Conservation (phyloP, 2,888 invertebrate species). For the Philonicus albiceps region DNA sequence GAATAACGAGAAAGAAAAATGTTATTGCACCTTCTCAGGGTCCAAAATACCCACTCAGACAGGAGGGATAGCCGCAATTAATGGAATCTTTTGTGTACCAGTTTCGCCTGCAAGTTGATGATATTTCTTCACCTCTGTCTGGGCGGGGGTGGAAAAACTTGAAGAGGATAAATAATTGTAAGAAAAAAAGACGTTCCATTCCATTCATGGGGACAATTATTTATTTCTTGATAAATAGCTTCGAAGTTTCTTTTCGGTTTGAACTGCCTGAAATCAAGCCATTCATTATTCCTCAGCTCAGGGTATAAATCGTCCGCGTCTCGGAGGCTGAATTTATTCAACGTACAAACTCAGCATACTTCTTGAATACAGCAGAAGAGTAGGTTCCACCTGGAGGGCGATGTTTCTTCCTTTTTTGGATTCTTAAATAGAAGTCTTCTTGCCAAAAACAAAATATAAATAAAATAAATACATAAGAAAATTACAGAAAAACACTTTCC, state of each 20-base stretch:
- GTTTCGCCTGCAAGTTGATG: background rate
- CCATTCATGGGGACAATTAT: background rate
- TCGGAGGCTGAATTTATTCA: background rate
- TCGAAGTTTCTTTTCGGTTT: background rate
- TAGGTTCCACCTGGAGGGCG: too few species aligned
- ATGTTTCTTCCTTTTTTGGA: background rate
- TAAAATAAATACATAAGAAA: background rate
- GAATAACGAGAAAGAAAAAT: background rate
- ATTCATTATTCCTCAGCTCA: background rate
- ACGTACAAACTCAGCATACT: background rate
- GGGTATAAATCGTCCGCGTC: background rate
- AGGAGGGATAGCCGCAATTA: background rate
- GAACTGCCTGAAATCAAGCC: background rate
- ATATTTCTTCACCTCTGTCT: background rate
- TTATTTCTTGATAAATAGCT: background rate
- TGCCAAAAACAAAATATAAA: too few species aligned
- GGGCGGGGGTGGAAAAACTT: background rate
- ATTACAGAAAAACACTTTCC: background rate
- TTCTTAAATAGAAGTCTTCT: background rate
- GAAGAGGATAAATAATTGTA: background rate
- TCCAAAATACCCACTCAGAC: background rate
- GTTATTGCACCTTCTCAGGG: background rate
- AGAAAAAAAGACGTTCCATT: background rate
- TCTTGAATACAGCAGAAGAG: background rate
- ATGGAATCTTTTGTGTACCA: background rate